These are phyloP conservation scores for Coreius guichenoti DNA, from an alignment of 2,797 vertebrate species.

Conservation along the genomic window DNA sequence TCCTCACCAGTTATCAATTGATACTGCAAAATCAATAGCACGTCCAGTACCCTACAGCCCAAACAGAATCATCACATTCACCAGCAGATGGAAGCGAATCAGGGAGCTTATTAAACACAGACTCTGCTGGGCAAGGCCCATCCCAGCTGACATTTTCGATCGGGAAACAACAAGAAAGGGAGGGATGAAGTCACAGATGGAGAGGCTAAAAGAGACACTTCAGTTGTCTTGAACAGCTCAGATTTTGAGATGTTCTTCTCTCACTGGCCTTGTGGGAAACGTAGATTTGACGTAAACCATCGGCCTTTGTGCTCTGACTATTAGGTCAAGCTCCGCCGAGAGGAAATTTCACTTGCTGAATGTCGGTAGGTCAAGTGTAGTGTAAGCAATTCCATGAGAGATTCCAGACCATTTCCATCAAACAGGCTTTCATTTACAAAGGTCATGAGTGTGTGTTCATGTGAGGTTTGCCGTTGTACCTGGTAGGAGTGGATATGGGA, in stretches of 20 bases:
- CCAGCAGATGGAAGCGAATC: slow-evolving; percentile 48
- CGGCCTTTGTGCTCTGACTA: neutral
- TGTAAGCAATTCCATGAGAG: slow-evolving; percentile 35
- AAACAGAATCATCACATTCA: slow-evolving; percentile 59
- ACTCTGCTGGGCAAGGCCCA: slow-evolving; percentile 30
- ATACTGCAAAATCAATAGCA: slow-evolving; percentile 56
- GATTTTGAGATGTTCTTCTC: slow-evolving; percentile 9
- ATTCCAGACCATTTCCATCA: slow-evolving; percentile 37
- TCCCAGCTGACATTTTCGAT: slow-evolving; percentile 36
- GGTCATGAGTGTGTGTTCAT: slow-evolving; percentile 26
- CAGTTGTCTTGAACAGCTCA: neutral
- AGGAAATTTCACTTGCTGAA: slow-evolving; percentile 15
- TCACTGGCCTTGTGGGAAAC: slow-evolving; percentile 2
- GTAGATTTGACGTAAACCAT: slow-evolving; percentile 1
- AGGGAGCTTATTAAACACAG: slow-evolving; percentile 55
- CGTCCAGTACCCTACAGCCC: slow-evolving; percentile 44
- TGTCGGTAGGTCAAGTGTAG: slow-evolving; percentile 22
- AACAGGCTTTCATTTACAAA: slow-evolving; percentile 24
- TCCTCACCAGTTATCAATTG: slow-evolving; percentile 48
- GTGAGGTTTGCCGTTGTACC: slow-evolving; percentile 19
- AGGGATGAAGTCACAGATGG: neutral
- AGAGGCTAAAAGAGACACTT: neutral
- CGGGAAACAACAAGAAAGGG: slow-evolving; percentile 31
- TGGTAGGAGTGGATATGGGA: slow-evolving; percentile 3
- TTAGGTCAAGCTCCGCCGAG: slow-evolving; percentile 10